A percentile compares a stretch with the other conserved stretches of the same genome.
phyloP scores from a whole-genome alignment of 2,888 invertebrate genomes.

The Lacanobia wlatinum region DNA sequence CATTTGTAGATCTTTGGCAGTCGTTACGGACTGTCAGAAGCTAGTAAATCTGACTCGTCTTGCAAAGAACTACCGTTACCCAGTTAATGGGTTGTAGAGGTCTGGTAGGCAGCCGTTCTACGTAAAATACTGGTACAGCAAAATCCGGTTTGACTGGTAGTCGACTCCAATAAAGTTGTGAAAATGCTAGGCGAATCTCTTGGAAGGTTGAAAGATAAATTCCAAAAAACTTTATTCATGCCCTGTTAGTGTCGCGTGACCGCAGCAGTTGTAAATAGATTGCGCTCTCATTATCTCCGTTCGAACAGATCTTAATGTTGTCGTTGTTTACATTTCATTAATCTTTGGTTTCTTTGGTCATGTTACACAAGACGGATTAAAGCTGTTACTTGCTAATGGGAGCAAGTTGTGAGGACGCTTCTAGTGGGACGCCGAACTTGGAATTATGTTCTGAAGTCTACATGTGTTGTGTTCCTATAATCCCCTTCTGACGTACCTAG shows the following conservation, averaged over 20 bases:
- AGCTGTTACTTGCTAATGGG: slow-evolving; percentile 56
- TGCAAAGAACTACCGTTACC: background rate
- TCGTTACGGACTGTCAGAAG: too few relatives aligned
- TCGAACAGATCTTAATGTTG: slow-evolving; percentile 35
- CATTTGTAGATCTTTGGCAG: too few relatives aligned
- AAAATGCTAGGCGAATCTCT: background rate
- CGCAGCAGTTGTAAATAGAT: slow-evolving; percentile 40
- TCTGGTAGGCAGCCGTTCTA: too few relatives aligned
- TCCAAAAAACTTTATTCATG: slow-evolving; percentile 24
- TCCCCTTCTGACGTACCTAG: background rate
- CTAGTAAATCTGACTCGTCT: too few relatives aligned
- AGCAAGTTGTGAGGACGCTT: slow-evolving; percentile 43
- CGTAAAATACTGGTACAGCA: too few relatives aligned
- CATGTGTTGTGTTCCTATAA: background rate
- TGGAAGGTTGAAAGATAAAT: background rate
- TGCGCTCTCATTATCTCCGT: slow-evolving; percentile 42
- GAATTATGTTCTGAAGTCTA: slow-evolving; percentile 36
- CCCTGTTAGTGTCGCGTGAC: slow-evolving; percentile 28
- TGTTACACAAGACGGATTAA: slow-evolving; percentile 54
- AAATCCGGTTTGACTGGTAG: too few relatives aligned
- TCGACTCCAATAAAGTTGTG: too few relatives aligned
- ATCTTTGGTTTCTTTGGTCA: slow-evolving; percentile 61
- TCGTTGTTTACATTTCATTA: slow-evolving; percentile 57
- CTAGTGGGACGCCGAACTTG: slow-evolving; percentile 33
- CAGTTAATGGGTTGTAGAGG: too few relatives aligned